phyloP scores from a whole-genome alignment of 2,113 vertebrate genomes.

The Lepus timidus region DNA sequence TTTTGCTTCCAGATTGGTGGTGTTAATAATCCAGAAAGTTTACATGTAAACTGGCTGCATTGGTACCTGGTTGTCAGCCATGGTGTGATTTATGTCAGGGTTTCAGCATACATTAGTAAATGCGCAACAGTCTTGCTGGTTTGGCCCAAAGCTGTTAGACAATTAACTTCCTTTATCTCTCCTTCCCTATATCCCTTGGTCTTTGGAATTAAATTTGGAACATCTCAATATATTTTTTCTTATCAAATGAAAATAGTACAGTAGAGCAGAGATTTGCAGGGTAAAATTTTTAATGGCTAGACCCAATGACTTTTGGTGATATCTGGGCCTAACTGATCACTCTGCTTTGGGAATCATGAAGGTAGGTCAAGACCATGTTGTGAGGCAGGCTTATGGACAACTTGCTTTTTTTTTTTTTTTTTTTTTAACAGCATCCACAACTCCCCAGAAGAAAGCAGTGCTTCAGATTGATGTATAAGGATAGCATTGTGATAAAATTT shows the following conservation, averaged over 20 bases:
- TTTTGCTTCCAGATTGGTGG: too few relatives aligned
- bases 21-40: too few relatives aligned
- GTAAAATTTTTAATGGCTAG: background rate
- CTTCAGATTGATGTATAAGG: background rate
- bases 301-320: background rate
- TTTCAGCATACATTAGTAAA: too few relatives aligned
- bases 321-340: background rate
- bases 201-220: too few relatives aligned
- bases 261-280: background rate
- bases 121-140: too few relatives aligned
- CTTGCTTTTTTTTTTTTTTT: background rate
- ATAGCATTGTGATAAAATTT: slow-evolving; percentile 23
- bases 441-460: background rate
- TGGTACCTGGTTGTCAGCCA: too few relatives aligned
- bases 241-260: background rate
- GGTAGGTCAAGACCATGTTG: background rate
- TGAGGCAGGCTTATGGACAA: background rate
- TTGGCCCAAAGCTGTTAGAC: too few relatives aligned
- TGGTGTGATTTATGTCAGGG: too few relatives aligned
- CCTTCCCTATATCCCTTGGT: too few relatives aligned
- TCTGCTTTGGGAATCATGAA: background rate
- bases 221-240: too few relatives aligned
- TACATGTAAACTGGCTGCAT: too few relatives aligned
- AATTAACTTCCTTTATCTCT: too few relatives aligned
- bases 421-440: background rate